Percentiles rank a stretch among this genome's conserved stretches.
These are phyloP conservation scores for Amphiprion ocellaris DNA, from an alignment of 2,113 vertebrate species.

Conservation along the genomic window DNA sequence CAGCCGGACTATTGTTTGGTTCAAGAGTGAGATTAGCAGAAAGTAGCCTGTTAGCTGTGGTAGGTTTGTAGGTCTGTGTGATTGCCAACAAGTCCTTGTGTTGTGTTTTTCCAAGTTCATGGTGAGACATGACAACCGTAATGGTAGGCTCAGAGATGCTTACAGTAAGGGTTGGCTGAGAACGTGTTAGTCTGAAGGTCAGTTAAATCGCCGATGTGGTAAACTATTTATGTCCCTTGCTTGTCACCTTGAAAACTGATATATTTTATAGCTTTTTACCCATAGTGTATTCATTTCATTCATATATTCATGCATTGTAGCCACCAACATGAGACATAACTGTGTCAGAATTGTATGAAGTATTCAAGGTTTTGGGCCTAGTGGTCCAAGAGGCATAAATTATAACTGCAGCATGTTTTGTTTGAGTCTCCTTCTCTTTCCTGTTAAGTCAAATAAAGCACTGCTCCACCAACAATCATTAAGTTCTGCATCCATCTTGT, in stretches of 20 bases:
- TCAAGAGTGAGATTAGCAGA: neutral
- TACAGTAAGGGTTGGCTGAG: too few species aligned
- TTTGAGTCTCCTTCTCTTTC: neutral
- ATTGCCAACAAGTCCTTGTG: neutral
- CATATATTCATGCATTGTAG: neutral
- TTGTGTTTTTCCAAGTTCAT: neutral
- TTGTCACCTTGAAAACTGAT: neutral
- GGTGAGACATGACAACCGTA: neutral
- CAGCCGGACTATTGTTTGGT: neutral
- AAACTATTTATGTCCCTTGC: too few species aligned
- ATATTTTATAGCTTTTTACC: neutral
- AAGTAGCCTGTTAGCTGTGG: too few species aligned
- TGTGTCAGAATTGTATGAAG: neutral
- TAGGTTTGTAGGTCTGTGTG: neutral
- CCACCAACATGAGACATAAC: neutral
- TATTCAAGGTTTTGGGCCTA: constrained; percentile 14
- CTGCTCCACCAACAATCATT: neutral
- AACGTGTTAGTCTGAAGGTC: neutral
- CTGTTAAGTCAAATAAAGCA: neutral
- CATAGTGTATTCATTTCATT: too few species aligned
- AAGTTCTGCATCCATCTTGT: neutral
- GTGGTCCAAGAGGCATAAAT: neutral
- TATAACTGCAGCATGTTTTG: neutral
- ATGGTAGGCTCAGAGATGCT: neutral
- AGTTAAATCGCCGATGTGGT: neutral